Evolutionary conservation across 1,140 invertebrate species (phyloP), one percentile per base, ranked within the genome.

Genomic region (Rhopalosiphum maidis): DNA sequence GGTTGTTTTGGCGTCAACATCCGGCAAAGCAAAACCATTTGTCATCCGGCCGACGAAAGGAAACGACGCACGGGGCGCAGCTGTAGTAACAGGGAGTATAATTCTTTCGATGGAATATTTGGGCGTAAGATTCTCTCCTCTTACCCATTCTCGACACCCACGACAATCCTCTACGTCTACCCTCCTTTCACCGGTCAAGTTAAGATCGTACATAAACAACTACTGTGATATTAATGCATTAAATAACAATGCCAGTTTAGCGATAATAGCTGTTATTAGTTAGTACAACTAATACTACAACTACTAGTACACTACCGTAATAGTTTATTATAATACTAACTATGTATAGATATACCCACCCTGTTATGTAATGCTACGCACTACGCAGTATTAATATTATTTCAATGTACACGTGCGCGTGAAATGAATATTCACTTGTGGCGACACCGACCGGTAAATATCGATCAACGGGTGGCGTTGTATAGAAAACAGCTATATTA

Each of bases 21-120:
- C 91, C 91, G 91, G 91, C 86, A 54, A 92, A 48, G n/a, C 91
- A 43, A 85, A 37, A 93, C 91, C 82, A 93, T 93, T 93, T 86
- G 91, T 93, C 91, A 93, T 93, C 82, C 25, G 35, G 22, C n/a
- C 30, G n/a, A 35, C 90, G 37, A n/a, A 18, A 11, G 41, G 15
- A 60, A 22, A 86, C 7, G 1, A 35, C 23, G 9, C 21, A 23
- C 60, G 43, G 41, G 0, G 30, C 60, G n/a, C 68, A 25, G 35
- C 43, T 9, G 46, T 2, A 68, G 30, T 18, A 22, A n/a, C 30
- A 5, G 30, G 15, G 41, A 43, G 22, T 86, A 86, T 88, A 88
- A 88, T 35, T 88, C 46, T 88, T 51, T 25, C 21, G 35, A 55
- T 54, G 35, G 1, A 41, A 55, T 30, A 90, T 55, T 35, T 1